Base-by-base conservation (phyloP, 2,797 vertebrate species). In the Xenopus petersii region DNA sequence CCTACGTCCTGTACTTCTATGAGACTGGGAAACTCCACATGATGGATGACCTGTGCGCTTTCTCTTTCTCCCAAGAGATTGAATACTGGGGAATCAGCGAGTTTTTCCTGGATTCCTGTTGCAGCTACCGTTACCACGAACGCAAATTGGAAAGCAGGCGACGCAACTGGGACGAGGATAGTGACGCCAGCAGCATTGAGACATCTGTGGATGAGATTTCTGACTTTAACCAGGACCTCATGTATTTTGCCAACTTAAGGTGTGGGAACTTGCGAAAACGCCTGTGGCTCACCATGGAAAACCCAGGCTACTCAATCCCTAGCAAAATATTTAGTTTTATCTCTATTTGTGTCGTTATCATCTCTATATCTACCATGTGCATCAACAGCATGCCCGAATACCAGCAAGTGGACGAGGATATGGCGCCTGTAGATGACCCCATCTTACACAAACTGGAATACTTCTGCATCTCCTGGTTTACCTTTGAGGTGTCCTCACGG, bases 71-170 rank as follows among this genome's bases (percentile, higher is more conserved):
- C 84, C 97, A 99, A 89, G 97, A 99, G 89, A 96, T 98, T 0
- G 97, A 98, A 84, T 99, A 99, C 84, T 99, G 97, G 97, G 97
- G 97, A 84, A 96, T 99, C 89, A 96, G 95, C 0, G 96, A 98
- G 77, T 94, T 94, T 89, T 96, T 97, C 86, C 89, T 99, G 85
- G 97, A 97, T 88, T 87, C 90, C 7, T 99, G 97, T 90, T 99
- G 97, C 81, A 98, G 95, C 81, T 96, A 95, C 80, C 95, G 95
- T 58, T 98, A 96, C 86, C 94, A 97, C 0, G 96, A 98, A 84
- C 94, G 97, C 70, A 96, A 96, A 55, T 90, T 98, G 84, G 93
- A 94, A 83, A 92, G 87, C 75, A 90, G 92, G 8, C 94, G 92
- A 70, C 93, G 90, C 85, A 94, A 91, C 88, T 97, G 96, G 93